Base-by-base conservation (phyloP, 2,888 invertebrate species). In the Nephrotoma flavescens region DNA sequence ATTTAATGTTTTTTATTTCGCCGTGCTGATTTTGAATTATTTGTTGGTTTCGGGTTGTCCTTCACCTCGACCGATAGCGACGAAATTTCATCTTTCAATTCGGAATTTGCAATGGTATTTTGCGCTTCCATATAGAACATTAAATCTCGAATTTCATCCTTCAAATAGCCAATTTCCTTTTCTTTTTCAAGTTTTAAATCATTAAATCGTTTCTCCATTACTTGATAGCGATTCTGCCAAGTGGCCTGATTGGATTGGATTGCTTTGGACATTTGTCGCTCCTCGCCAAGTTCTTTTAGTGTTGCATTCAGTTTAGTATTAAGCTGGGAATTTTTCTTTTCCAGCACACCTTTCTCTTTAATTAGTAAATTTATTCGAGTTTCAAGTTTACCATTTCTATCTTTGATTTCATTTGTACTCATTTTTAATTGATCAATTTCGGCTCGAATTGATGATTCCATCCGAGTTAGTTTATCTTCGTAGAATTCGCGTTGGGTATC, bases 81-180 rank as follows among this genome's bases (percentile, higher is more conserved):
- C 0, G 89, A 90, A 86, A 91, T 88, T 88, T 91, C 90, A 87
- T 91, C 90, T 87, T 90, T 89, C 45, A 90, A 88, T 87, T 92
- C 92, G 0, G 92, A 90, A 84, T 90, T 90, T 41, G 91, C 90
- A 88, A 92, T 91, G 88, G 91, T 90, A 86, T 89, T 90, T 90
- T 96, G 96, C 0, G 98, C 98, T 89, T 98, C 97, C 89, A 99
- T 94, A 91, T 96, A 98, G 92, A 99, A 98, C 98, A 99, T 98
- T 86, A 99, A 93, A 93, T 99, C 99, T 47, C 97, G 94, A 7
- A 99, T 93, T 92, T 99, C 98, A 89, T 99, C 99, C 88, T 96
- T 95, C 44, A 99, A 92, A 31, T 98, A 97, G 0, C 92, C 89
- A n/a, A 98, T 93, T 93, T 98, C 95, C 85, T 91, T 89, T 87